Evolutionary conservation across 2,888 invertebrate species (phyloP), one percentile per base, ranked within the genome.

Genomic region (Azorinus chamasolen): DNA sequence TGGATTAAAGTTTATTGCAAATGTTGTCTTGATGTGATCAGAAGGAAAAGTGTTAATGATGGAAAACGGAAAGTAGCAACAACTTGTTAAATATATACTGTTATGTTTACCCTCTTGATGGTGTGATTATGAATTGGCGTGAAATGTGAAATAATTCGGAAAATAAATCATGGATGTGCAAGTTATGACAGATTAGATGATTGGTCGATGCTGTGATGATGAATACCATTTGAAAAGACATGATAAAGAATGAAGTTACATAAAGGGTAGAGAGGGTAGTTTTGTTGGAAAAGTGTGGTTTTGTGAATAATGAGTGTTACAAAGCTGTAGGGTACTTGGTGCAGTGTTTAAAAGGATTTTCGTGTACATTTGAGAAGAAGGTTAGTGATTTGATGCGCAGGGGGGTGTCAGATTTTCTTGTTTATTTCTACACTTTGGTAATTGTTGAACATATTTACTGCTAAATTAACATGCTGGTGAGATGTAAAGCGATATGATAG

Each of bases 1-100:
- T n/a, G n/a, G n/a, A n/a, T n/a, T n/a, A n/a, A n/a, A n/a, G n/a
- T n/a, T n/a, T n/a, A n/a, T n/a, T n/a, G n/a, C n/a, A n/a, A n/a
- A n/a, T n/a, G n/a, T n/a, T n/a, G n/a, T n/a, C n/a, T n/a, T n/a
- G n/a, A n/a, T n/a, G n/a, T n/a, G n/a, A n/a, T n/a, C n/a, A n/a
- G n/a, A n/a, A n/a, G n/a, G n/a, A n/a, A n/a, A n/a, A n/a, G 32
- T 32, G 32, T 32, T 32, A 32, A 32, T 32, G 45, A 50, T 6
- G 14, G 27, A 24, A 53, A 25, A 25, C 2, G 27, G 27, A 25
- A 53, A 53, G 16, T 53, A 1, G 32, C 25, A 25, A 53, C 53
- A 27, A 27, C 32, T n/a, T 53, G 53, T 53, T 53, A 53, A 25
- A 25, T 18, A 53, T 53, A 18, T 53, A 53, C 53, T 53, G 53